Evolutionary conservation across 1,140 invertebrate species (phyloP).

Genomic region (Leptinotarsa undecemlineata): DNA sequence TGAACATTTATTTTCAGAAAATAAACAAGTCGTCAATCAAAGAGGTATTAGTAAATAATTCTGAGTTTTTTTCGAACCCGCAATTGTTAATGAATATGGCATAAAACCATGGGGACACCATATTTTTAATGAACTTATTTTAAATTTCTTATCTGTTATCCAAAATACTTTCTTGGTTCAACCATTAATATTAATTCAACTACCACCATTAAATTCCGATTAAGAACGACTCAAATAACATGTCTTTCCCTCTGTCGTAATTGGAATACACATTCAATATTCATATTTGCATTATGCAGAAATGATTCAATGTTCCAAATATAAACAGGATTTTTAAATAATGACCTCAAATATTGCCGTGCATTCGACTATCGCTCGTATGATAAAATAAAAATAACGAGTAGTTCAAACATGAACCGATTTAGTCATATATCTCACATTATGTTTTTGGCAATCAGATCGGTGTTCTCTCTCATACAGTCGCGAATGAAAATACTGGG

Average conservation of each 20-base stretch:
- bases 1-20: too few relatives aligned
- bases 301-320: constrained; percentile 4
- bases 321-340: constrained; percentile 1
- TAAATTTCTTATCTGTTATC: too few relatives aligned
- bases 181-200: too few relatives aligned
- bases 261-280: neutral
- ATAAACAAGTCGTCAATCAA: too few relatives aligned
- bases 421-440: neutral
- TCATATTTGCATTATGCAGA: constrained; percentile 5
- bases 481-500: neutral
- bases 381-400: constrained; percentile 1
- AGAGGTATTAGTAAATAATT: too few relatives aligned
- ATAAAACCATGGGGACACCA: too few relatives aligned
- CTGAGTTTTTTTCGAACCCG: too few relatives aligned
- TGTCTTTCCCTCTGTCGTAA: neutral
- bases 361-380: constrained; percentile 1
- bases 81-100: too few relatives aligned
- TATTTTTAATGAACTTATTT: too few relatives aligned
- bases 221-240: too few relatives aligned
- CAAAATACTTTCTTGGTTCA: too few relatives aligned
- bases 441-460: neutral
- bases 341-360: neutral
- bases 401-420: constrained; percentile 5
- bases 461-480: neutral
- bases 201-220: too few relatives aligned